phyloP scores from a whole-genome alignment of 2,888 invertebrate species.

The Drosophila pseudotalamancana region DNA sequence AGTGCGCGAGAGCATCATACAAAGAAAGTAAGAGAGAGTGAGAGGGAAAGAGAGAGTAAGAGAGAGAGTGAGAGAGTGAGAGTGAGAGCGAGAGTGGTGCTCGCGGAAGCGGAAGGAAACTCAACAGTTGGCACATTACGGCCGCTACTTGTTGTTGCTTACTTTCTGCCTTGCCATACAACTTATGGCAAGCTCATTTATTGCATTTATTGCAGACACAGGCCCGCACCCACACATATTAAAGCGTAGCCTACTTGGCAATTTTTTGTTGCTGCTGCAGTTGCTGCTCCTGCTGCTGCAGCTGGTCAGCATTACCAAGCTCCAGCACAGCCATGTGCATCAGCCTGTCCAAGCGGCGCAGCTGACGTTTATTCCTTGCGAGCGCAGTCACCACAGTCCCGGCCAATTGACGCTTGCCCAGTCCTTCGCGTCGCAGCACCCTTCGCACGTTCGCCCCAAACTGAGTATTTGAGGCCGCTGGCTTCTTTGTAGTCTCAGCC shows the following conservation, averaged over 20 bases:
- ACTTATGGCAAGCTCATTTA: constrained; percentile 39
- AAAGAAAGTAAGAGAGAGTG: neutral
- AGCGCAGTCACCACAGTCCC: constrained; percentile 10
- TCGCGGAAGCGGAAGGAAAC: constrained; percentile 74
- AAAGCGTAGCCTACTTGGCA: neutral
- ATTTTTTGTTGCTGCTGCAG: no score
- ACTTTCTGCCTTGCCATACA: constrained; percentile 17
- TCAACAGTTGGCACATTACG: constrained; percentile 82
- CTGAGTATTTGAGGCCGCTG: no score
- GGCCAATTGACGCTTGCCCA: constrained; percentile 10
- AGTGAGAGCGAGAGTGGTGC: constrained; percentile 3
- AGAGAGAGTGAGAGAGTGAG: neutral
- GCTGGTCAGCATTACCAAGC: neutral
- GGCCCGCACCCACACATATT: neutral
- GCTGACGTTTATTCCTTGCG: neutral
- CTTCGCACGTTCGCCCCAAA: neutral
- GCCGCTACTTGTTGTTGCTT: constrained; percentile 52
- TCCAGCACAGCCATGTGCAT: constrained; percentile 14
- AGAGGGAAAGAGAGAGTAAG: neutral
- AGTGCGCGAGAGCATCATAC: constrained; percentile 6
- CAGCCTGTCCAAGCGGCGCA: constrained; percentile 24
- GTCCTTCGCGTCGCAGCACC: neutral
- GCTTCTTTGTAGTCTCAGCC: neutral
- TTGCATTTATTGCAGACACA: constrained; percentile 28
- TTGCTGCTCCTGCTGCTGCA: no score